Evolutionary conservation across 2,113 vertebrate genomes (phyloP).

Genomic region (Corydoras maculifer): DNA sequence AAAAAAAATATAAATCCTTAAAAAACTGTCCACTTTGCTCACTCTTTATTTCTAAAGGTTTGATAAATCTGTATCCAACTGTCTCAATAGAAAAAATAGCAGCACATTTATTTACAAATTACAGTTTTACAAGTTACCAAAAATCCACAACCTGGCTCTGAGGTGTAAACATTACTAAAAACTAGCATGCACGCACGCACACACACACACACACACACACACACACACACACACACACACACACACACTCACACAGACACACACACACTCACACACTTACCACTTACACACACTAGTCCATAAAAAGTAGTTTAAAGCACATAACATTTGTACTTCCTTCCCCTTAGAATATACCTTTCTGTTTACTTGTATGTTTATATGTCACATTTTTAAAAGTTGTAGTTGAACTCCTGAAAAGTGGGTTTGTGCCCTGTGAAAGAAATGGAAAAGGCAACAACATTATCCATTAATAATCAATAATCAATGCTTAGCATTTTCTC

Average conservation of each 20-base stretch:
- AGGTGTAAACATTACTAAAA: constrained; percentile 1
- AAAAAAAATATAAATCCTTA: too few relatives aligned
- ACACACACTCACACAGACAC: constrained; percentile 20
- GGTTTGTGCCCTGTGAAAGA: constrained; percentile 82
- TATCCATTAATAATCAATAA: not conserved
- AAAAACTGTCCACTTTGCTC: too few relatives aligned
- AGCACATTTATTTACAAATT: constrained; percentile 19
- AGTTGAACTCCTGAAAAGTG: constrained; percentile 89
- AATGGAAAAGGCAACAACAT: not conserved
- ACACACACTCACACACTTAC: constrained; percentile 29
- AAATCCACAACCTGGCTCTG: not conserved
- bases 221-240: constrained; percentile 1
- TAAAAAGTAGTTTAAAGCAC: constrained; percentile 46
- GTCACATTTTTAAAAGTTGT: constrained; percentile 96
- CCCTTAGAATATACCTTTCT: constrained; percentile 51
- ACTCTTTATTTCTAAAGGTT: not conserved
- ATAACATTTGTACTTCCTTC: constrained; percentile 49
- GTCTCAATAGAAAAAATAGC: constrained; percentile 8
- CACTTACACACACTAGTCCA: not conserved
- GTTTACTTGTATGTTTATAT: constrained; percentile 77
- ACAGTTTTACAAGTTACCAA: not conserved
- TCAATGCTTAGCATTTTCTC: too few relatives aligned
- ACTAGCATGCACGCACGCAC: not conserved
- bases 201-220: constrained; percentile 35
- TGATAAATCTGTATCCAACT: constrained; percentile 14